These are phyloP conservation scores for Drosophila affinis DNA, from an alignment of 2,888 invertebrate genomes.

Conservation along the genomic window DNA sequence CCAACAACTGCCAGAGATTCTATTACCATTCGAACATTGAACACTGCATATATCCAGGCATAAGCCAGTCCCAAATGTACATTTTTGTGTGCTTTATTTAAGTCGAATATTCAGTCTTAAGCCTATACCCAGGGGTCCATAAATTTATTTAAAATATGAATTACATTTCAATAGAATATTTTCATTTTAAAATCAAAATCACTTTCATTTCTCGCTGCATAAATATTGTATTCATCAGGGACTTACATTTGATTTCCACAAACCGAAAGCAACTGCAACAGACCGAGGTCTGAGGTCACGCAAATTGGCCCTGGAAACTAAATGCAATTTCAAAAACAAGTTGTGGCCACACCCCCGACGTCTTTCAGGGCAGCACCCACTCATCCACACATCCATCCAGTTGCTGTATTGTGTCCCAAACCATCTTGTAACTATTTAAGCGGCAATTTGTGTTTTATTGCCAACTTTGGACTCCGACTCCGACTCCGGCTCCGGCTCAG, in stretches of 20 bases:
- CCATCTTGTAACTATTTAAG: constrained; percentile 72
- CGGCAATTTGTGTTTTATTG: constrained; percentile 79
- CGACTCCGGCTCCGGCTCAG: constrained; percentile 13
- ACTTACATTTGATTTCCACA: not conserved
- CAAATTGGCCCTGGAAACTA: constrained; percentile 40
- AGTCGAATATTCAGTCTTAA: too few species aligned
- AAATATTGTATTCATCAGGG: too few species aligned
- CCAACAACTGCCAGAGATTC: not conserved
- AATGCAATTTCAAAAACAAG: constrained; percentile 45
- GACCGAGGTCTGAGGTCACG: constrained; percentile 22
- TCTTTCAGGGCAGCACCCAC: constrained; percentile 5
- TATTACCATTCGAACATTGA: not conserved
- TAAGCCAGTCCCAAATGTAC: too few species aligned
- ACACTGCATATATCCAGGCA: not conserved
- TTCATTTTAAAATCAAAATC: not conserved
- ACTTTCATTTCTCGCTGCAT: too few species aligned
- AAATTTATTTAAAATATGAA: too few species aligned
- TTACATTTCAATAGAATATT: not conserved
- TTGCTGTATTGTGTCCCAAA: constrained; percentile 30
- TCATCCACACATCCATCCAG: constrained; percentile 38
- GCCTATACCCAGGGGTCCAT: too few species aligned
- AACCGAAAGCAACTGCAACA: not conserved
- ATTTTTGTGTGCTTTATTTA: too few species aligned
- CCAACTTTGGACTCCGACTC: constrained; percentile 52
- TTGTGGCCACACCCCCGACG: constrained; percentile 44